Conservation (phyloP, 2,113 vertebrate genomes). For the Crypturellus undulatus region DNA sequence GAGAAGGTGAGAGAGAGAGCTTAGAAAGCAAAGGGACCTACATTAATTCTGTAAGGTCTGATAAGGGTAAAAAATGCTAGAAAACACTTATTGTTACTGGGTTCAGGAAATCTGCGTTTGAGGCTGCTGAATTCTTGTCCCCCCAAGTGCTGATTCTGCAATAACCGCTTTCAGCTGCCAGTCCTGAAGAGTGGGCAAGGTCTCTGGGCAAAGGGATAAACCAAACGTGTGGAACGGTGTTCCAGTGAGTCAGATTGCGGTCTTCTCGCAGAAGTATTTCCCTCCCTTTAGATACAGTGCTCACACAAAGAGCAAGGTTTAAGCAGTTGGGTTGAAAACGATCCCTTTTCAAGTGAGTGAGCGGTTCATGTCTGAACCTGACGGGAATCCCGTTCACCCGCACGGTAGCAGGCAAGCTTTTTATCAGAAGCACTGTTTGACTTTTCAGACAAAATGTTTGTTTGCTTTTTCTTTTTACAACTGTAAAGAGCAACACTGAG, state of each 20-base stretch:
- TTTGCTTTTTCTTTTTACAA: not conserved
- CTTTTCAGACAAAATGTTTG: not conserved
- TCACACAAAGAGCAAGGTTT: not conserved
- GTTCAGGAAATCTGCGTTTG: accelerated
- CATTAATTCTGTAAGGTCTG: not conserved
- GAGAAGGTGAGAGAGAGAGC: not conserved
- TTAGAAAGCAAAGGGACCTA: not conserved
- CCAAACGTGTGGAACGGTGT: accelerated
- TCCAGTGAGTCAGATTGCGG: not conserved
- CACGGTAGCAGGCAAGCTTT: conserved; percentile 3
- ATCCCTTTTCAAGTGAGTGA: conserved; percentile 9
- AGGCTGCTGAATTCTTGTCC: not conserved
- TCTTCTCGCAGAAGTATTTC: not conserved
- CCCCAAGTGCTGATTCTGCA: not conserved
- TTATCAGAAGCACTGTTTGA: not conserved
- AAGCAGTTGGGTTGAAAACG: not conserved
- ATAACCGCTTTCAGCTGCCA: not conserved
- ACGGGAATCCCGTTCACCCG: not conserved
- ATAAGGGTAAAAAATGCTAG: not conserved
- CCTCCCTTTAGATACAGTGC: not conserved
- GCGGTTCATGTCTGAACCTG: conserved; percentile 43
- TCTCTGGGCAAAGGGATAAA: not conserved
- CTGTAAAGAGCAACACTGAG: not conserved
- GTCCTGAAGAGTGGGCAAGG: not conserved
- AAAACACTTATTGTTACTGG: not conserved